These are phyloP conservation scores for Anguilla japonica DNA, from an alignment of 2,113 vertebrate genomes.

Conservation along the genomic window DNA sequence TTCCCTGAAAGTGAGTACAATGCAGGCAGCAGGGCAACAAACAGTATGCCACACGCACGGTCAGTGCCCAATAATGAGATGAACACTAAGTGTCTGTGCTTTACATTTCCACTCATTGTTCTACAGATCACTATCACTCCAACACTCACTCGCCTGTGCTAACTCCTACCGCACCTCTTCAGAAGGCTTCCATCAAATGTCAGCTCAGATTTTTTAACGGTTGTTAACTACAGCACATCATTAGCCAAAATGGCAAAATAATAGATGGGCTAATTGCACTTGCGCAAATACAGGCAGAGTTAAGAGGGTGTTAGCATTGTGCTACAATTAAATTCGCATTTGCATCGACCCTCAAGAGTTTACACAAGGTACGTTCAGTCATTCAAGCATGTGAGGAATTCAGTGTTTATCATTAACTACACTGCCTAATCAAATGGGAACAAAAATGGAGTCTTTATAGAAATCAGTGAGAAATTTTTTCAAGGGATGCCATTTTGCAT, in stretches of 20 bases:
- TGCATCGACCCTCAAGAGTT: background rate
- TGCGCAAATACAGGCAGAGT: background rate
- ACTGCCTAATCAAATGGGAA: background rate
- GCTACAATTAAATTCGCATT: background rate
- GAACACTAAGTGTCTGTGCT: background rate
- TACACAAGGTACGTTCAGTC: background rate
- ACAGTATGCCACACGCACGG: no score
- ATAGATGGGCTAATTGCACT: background rate
- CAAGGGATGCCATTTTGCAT: background rate
- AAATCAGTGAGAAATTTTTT: background rate
- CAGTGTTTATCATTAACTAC: background rate
- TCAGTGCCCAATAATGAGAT: background rate
- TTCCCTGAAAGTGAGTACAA: slow-evolving; percentile 66
- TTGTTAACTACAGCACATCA: background rate
- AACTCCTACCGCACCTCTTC: background rate
- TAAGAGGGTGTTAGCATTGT: background rate
- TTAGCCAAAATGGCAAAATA: slow-evolving; percentile 5
- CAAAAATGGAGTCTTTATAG: background rate
- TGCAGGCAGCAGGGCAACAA: background rate
- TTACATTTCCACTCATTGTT: background rate
- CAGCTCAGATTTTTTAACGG: background rate
- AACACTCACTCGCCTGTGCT: no score
- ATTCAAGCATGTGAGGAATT: background rate
- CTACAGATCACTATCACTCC: background rate
- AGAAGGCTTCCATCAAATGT: background rate